Conservation (phyloP, 1,140 invertebrate species). For the Bombus sylvicola region DNA sequence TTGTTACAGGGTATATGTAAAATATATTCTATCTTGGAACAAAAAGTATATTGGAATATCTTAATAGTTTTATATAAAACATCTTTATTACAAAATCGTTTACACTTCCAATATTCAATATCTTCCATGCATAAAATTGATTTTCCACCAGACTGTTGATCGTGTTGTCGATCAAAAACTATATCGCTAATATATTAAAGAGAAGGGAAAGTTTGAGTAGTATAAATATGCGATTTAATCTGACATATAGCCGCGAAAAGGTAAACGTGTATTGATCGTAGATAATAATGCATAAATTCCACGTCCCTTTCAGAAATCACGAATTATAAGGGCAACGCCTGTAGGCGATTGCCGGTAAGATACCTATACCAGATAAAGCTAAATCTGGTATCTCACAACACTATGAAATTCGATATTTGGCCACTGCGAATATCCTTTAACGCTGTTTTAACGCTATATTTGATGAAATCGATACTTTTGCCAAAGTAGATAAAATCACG, state of each 20-base stretch:
- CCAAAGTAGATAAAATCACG: not conserved
- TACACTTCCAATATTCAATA: not conserved
- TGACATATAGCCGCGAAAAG: not conserved
- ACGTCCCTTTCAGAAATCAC: constrained; percentile 8
- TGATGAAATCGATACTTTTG: constrained; percentile 5
- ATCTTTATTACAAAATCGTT: not conserved
- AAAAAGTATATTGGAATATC: not conserved
- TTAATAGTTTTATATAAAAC: not conserved
- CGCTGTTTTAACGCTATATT: not conserved
- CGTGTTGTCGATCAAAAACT: not conserved
- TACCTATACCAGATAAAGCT: constrained; percentile 24
- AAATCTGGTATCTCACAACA: constrained; percentile 11
- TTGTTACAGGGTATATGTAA: too few relatives aligned
- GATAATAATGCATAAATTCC: constrained; percentile 18
- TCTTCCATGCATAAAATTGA: not conserved
- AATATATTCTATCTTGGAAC: not conserved
- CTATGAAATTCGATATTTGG: constrained; percentile 12
- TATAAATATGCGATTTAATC: not conserved
- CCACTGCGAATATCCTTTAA: not conserved
- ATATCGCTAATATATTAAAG: not conserved
- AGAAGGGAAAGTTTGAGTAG: not conserved
- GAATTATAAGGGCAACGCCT: constrained; percentile 10
- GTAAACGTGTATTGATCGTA: constrained; percentile 9
- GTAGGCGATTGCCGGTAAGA: constrained; percentile 5
- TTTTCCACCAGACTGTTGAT: not conserved